phyloP scores from a whole-genome alignment of 2,888 invertebrate species.

The Vanessa cardui region DNA sequence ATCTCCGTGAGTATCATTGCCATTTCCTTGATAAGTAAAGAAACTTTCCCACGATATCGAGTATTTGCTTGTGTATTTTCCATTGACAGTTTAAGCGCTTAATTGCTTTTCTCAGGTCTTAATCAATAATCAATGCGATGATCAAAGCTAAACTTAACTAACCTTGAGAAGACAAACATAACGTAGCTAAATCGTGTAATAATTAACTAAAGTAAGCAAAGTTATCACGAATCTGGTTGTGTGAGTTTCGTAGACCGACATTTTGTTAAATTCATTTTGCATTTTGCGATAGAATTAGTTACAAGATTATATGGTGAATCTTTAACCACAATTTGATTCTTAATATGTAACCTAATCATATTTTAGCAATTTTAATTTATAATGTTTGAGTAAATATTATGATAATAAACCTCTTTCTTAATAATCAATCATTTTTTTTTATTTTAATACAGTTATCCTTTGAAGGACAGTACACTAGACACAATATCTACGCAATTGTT shows the following conservation, averaged over 20 bases:
- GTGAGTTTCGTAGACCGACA: conserved; percentile 41
- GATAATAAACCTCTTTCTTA: too few relatives aligned
- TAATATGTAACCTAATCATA: too few relatives aligned
- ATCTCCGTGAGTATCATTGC: conserved; percentile 22
- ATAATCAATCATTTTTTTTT: too few relatives aligned
- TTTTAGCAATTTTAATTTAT: too few relatives aligned
- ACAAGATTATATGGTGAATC: too few relatives aligned
- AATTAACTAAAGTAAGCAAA: conserved; percentile 47
- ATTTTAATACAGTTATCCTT: too few relatives aligned
- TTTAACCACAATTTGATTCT: too few relatives aligned
- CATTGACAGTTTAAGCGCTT: conserved; percentile 14
- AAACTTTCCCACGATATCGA: conserved; percentile 33
- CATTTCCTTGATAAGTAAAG: conserved; percentile 33
- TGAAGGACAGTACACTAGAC: too few relatives aligned
- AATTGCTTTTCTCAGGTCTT: conserved; percentile 19
- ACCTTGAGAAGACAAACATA: conserved; percentile 26
- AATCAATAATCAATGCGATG: conserved; percentile 20
- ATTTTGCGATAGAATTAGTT: conserved; percentile 6
- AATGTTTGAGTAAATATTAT: too few relatives aligned
- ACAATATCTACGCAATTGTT: too few relatives aligned
- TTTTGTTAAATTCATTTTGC: conserved; percentile 17
- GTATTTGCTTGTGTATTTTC: conserved; percentile 14
- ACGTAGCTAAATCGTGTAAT: conserved; percentile 37
- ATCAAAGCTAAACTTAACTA: conserved; percentile 28
- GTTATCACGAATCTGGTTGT: conserved; percentile 51